Conservation (phyloP, 2,888 invertebrate genomes). For the Andrena praecox region DNA sequence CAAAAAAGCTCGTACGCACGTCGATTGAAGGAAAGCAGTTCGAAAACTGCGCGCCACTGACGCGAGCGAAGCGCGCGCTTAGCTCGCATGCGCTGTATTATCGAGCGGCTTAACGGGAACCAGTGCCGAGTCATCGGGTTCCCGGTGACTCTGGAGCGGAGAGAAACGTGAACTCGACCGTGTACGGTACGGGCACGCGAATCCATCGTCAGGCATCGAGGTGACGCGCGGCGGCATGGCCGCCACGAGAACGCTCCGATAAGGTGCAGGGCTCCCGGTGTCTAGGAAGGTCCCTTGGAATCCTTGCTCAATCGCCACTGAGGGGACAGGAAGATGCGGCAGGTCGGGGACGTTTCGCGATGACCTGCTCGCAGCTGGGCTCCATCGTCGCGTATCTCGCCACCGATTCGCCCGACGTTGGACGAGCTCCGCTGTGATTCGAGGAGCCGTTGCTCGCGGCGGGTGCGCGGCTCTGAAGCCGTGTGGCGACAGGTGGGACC, state of each 20-base stretch:
- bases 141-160: not conserved
- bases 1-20: not conserved
- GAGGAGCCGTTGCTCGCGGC: not conserved
- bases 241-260: not conserved
- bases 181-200: not conserved
- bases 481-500: constrained; percentile 45
- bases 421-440: constrained; percentile 28
- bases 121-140: constrained; percentile 24
- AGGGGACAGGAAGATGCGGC: constrained; percentile 9
- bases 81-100: constrained; percentile 74
- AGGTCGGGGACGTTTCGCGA: constrained; percentile 23
- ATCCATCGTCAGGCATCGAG: not conserved
- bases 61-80: constrained; percentile 47
- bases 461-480: constrained; percentile 13
- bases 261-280: not conserved
- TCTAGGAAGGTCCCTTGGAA: not conserved
- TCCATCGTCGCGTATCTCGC: constrained; percentile 32
- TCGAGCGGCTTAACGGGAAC: constrained; percentile 64
- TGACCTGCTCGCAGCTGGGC: constrained; percentile 20
- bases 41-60: constrained; percentile 48
- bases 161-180: constrained; percentile 36
- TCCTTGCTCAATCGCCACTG: not conserved
- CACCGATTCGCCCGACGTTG: not conserved
- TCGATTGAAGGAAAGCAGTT: constrained; percentile 1
- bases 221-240: constrained; percentile 27